Percentiles rank a stretch among this genome's conserved stretches.
Conservation (phyloP, 2,888 invertebrate genomes). For the Allygus modestus region DNA sequence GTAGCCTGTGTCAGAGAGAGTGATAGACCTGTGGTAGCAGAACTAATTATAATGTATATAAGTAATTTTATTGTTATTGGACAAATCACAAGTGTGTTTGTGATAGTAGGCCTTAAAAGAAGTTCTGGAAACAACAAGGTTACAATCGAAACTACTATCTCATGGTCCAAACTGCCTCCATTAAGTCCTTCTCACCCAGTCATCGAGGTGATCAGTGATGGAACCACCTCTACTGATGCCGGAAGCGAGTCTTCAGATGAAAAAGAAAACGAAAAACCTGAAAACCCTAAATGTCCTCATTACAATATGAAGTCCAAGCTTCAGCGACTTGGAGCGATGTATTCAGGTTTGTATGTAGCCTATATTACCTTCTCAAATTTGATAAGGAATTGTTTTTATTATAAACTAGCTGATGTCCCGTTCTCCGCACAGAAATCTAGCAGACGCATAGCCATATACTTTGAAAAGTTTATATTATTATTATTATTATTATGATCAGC, state of each 20-base stretch:
- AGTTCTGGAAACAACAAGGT: neutral
- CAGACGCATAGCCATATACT: no score
- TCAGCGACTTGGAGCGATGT: neutral
- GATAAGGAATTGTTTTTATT: no score
- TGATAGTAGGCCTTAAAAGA: neutral
- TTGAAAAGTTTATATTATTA: no score
- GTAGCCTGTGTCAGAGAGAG: no score
- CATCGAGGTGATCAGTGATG: constrained; percentile 2
- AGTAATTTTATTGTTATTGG: no score
- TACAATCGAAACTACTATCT: neutral
- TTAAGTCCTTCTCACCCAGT: neutral
- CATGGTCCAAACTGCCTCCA: neutral
- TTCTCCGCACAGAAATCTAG: no score
- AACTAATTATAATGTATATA: no score
- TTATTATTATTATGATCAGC: no score
- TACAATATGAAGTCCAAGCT: neutral
- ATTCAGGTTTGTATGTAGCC: neutral
- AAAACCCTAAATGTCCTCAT: neutral
- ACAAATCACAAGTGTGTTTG: no score
- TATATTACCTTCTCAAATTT: no score
- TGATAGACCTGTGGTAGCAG: no score
- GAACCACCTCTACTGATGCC: neutral
- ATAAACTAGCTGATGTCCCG: no score
- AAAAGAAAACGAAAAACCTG: neutral
- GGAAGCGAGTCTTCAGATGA: neutral